Evolutionary conservation across 2,113 vertebrate species (phyloP).

Genomic region (Hiodon alosoides): DNA sequence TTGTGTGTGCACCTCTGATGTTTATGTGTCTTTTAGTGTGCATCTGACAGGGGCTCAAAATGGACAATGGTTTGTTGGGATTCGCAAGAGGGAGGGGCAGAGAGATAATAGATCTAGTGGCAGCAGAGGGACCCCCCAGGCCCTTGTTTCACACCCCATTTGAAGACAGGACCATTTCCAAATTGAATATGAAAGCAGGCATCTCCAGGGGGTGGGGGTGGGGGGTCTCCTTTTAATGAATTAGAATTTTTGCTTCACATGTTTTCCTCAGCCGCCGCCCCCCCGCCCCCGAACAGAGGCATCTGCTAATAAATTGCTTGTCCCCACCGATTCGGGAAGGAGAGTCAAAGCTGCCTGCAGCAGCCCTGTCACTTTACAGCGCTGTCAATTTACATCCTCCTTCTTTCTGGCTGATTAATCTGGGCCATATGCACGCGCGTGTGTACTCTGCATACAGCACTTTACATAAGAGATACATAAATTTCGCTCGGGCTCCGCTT

Average conservation of each 20-base stretch:
- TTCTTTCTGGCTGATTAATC: conserved; percentile 53
- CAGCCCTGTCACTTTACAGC: conserved; percentile 55
- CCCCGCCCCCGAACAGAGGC: conserved; percentile 32
- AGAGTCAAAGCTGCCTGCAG: conserved; percentile 19
- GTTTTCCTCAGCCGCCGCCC: conserved; percentile 38
- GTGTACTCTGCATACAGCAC: conserved; percentile 59
- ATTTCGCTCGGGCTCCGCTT: conserved; percentile 50
- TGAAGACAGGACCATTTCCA: conserved; percentile 60
- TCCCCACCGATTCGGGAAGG: conserved; percentile 38
- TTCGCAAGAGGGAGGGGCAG: conserved; percentile 56
- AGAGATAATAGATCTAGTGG: conserved; percentile 66
- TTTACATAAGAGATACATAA: conserved; percentile 68
- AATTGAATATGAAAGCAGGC: conserved; percentile 60
- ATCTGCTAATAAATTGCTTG: conserved; percentile 54
- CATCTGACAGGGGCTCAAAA: conserved; percentile 50
- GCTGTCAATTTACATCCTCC: conserved; percentile 58
- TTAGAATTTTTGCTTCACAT: conserved; percentile 55
- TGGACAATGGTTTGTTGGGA: conserved; percentile 62
- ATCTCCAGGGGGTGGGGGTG: conserved; percentile 35
- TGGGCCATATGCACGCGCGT: conserved; percentile 58
- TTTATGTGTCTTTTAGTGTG: no score
- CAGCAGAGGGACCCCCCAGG: conserved; percentile 46
- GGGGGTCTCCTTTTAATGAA: conserved; percentile 54
- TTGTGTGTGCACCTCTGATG: no score
- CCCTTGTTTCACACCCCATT: conserved; percentile 39